Percentiles rank a stretch among this genome's conserved stretches.
These are phyloP conservation scores for Erpetoichthys calabaricus DNA, from an alignment of 2,797 vertebrate genomes.

Conservation along the genomic window DNA sequence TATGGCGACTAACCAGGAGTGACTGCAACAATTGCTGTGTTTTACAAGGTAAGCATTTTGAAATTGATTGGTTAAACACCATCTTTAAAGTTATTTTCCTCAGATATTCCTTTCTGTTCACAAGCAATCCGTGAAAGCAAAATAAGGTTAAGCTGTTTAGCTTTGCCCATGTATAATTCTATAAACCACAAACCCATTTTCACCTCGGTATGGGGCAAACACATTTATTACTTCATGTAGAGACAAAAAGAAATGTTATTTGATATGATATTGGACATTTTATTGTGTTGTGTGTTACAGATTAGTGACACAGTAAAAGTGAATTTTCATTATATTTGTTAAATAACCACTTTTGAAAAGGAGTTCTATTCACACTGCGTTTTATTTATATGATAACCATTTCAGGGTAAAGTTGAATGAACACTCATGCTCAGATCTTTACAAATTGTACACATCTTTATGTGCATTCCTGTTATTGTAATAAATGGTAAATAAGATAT, in stretches of 20 bases:
- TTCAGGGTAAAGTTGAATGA: too few relatives aligned
- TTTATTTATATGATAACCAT: too few relatives aligned
- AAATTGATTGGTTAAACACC: conserved; percentile 76
- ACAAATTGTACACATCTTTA: too few relatives aligned
- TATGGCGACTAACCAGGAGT: conserved; percentile 39
- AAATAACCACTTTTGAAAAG: too few relatives aligned
- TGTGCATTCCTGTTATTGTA: too few relatives aligned
- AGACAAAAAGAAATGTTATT: conserved; percentile 40
- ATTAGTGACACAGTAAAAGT: not conserved
- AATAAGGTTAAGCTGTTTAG: conserved; percentile 50
- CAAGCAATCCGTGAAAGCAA: conserved; percentile 31
- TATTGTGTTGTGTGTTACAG: not conserved
- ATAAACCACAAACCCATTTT: conserved; percentile 43
- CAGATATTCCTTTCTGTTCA: conserved; percentile 35
- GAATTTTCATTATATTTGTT: not conserved
- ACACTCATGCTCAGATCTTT: too few relatives aligned
- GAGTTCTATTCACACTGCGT: too few relatives aligned
- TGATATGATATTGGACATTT: conserved; percentile 30
- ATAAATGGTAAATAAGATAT: too few relatives aligned
- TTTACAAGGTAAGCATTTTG: conserved; percentile 69
- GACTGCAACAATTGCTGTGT: conserved; percentile 41
- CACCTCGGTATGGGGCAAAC: conserved; percentile 37
- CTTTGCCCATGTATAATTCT: conserved; percentile 45
- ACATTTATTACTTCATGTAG: conserved; percentile 38
- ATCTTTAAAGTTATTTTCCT: conserved; percentile 58